Evolutionary conservation across 2,113 vertebrate species (phyloP).

Genomic region (Andinoacara biseriatus): DNA sequence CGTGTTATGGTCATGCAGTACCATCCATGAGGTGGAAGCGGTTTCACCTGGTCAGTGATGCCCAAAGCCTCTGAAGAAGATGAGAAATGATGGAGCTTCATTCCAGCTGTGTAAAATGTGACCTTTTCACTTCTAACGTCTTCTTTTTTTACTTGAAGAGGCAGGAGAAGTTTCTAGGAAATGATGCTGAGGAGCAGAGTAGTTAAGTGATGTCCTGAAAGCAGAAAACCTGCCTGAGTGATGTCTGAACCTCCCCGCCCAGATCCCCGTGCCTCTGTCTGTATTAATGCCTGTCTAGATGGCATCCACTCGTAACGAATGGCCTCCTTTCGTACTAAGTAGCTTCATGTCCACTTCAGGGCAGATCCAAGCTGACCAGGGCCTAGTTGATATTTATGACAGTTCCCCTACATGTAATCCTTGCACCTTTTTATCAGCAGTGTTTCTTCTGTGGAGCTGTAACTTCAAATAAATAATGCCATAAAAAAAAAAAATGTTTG

Average conservation of each 20-base stretch:
- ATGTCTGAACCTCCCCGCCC: background rate
- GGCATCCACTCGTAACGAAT: constrained; percentile 42
- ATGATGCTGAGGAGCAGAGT: constrained; percentile 13
- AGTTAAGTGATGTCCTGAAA: background rate
- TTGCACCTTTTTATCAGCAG: constrained; percentile 44
- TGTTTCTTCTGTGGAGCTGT: constrained; percentile 23
- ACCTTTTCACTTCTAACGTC: constrained; percentile 18
- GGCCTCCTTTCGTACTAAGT: constrained; percentile 15
- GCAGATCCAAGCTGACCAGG: constrained; percentile 29
- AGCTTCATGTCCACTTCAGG: background rate
- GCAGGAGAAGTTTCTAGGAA: background rate
- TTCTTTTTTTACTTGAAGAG: constrained; percentile 50
- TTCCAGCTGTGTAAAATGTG: constrained; percentile 36
- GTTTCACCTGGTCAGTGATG: background rate
- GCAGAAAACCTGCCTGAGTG: background rate
- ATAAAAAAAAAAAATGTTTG: constrained; percentile 29
- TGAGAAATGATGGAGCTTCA: constrained; percentile 5
- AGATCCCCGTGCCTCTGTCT: constrained; percentile 38
- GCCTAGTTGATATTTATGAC: constrained; percentile 27
- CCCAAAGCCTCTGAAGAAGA: constrained; percentile 14
- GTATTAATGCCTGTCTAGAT: constrained; percentile 50
- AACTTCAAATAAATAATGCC: constrained; percentile 59
- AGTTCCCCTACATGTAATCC: constrained; percentile 41
- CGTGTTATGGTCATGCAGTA: background rate
- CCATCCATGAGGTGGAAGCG: background rate